These are phyloP conservation scores for Leptothorax acervorum DNA, from an alignment of 2,888 invertebrate genomes.

Conservation along the genomic window DNA sequence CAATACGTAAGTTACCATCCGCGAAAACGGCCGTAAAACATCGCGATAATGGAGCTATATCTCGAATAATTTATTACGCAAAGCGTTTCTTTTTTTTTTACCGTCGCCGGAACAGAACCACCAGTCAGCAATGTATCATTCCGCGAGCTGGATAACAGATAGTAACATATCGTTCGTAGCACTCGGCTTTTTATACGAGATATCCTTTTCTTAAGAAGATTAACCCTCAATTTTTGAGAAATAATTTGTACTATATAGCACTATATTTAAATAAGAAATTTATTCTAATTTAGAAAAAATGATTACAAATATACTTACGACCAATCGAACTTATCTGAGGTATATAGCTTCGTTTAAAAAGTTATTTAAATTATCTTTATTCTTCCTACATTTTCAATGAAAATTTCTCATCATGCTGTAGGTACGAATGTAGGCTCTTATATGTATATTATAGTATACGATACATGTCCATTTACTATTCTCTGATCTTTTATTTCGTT, in stretches of 20 bases:
- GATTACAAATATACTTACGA: not conserved
- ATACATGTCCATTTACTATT: not conserved
- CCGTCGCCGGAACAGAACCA: slow-evolving; percentile 2
- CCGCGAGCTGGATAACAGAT: not conserved
- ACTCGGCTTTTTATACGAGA: not conserved
- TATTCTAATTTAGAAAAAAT: not conserved
- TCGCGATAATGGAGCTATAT: slow-evolving; percentile 46
- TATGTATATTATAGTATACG: too few species aligned
- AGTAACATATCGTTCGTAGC: not conserved
- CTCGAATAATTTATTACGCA: slow-evolving; percentile 38
- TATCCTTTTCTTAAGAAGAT: not conserved
- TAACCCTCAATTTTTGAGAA: not conserved
- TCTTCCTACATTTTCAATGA: not conserved
- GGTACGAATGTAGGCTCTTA: not conserved
- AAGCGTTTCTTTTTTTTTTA: not conserved
- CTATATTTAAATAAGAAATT: not conserved
- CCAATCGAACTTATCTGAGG: not conserved
- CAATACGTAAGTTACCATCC: slow-evolving; percentile 29
- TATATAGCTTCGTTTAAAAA: not conserved
- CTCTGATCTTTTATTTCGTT: slow-evolving; percentile 27
- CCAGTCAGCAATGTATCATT: slow-evolving; percentile 13
- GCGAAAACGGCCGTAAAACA: slow-evolving; percentile 38
- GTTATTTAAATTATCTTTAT: not conserved
- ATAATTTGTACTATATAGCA: not conserved
- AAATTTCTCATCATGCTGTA: not conserved